phyloP scores from a whole-genome alignment of 1,140 invertebrate genomes.

The Eubasilissa regina region DNA sequence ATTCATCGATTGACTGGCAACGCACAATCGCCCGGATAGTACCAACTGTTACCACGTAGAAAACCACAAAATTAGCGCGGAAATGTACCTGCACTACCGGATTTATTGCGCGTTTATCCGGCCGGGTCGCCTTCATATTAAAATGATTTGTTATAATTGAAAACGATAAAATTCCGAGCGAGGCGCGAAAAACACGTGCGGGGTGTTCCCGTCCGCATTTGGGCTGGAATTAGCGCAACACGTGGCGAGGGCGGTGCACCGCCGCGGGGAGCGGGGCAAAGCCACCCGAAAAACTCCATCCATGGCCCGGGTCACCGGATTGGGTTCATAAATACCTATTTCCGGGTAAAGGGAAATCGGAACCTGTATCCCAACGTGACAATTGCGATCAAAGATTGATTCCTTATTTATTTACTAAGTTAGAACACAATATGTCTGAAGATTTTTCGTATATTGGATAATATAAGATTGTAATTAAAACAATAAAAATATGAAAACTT shows the following conservation, averaged over 20 bases:
- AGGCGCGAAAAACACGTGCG: constrained; percentile 37
- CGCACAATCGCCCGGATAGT: background rate
- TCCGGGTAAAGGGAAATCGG: too few relatives aligned
- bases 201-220: constrained; percentile 28
- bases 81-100: constrained; percentile 30
- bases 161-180: constrained; percentile 34
- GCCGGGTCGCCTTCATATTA: constrained; percentile 18
- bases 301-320: too few relatives aligned
- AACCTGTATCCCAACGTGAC: too few relatives aligned
- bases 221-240: constrained; percentile 44
- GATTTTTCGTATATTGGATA: too few relatives aligned
- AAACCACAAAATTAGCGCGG: constrained; percentile 22
- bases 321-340: too few relatives aligned
- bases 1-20: background rate
- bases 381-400: too few relatives aligned
- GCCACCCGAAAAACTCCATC: too few relatives aligned
- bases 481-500: too few relatives aligned
- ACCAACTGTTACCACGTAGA: background rate
- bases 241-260: constrained; percentile 6
- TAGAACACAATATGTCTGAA: too few relatives aligned
- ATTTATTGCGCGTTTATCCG: constrained; percentile 31
- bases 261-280: background rate
- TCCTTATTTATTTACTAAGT: too few relatives aligned
- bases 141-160: constrained; percentile 47
- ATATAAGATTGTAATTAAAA: too few relatives aligned